Base-by-base conservation (phyloP, 2,113 vertebrate species). In the Poecilia latipinna region DNA sequence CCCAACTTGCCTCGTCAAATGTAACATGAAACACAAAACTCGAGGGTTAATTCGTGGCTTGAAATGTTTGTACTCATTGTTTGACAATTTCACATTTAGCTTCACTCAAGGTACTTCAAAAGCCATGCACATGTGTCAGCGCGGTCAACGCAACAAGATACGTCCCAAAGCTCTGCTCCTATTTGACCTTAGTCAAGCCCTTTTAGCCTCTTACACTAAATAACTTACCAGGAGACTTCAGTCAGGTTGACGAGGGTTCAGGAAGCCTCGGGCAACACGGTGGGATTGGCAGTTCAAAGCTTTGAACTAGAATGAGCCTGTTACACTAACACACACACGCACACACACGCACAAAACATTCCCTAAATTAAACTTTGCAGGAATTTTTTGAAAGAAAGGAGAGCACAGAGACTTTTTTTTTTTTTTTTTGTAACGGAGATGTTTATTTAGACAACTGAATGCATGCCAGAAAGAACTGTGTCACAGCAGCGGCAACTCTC, bases 381-480 rank as follows among this genome's bases (percentile, higher is more conserved):
- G 11, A 48, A 0, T 0, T 69, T 15, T 28, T 0, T 66, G 13
- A 8, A 63, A 32, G 75, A 64, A 79, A 82, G 48, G 51, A 87
- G 74, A 89, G 84, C 73, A 82, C 72, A 64, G 39, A 66, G 44
- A 74, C 64, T 57, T 82, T 6, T 33, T 33, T 32, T 32, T 0
- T 10, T 12, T 37, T 37, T 11, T 81, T 86, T 92, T 86, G 75
- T 88, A 91, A 92, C 90, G 78, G 91, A 92, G 93, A 93, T 91
- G 90, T 93, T 93, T 93, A 93, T 93, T 93, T 88, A 91, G 91
- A 91, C 91, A 92, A 93, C 91, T 86, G 88, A 90, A 92, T 87
- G 91, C 93, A 93, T 93, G 91, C 93, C 91, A 93, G 91, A 89
- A 92, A 89, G 88, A 90, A 88, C 84, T 80, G 87, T 85, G 88